Percentiles rank a stretch among this genome's conserved stretches.
phyloP scores from a whole-genome alignment of 2,113 vertebrate species.

The Garra rufa region DNA sequence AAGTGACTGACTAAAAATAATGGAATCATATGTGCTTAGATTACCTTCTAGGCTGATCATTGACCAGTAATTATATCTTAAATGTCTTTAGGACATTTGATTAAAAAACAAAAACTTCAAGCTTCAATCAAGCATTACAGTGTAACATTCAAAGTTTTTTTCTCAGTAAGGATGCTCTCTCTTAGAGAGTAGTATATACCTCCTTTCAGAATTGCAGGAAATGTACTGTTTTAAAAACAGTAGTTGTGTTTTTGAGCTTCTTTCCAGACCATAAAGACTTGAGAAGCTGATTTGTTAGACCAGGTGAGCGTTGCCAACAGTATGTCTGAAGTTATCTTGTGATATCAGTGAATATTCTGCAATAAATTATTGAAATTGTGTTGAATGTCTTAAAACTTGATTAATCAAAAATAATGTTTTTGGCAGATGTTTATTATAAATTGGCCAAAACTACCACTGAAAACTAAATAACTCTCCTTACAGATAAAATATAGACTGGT shows the following conservation, averaged over 20 bases:
- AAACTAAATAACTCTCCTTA: not conserved
- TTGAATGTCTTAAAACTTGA: no score
- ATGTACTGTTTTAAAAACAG: conserved; percentile 9
- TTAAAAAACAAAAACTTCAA: not conserved
- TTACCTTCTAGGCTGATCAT: not conserved
- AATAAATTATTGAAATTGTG: conserved; percentile 12
- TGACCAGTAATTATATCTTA: not conserved
- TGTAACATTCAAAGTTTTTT: not conserved
- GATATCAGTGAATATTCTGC: not conserved
- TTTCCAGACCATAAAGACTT: not conserved
- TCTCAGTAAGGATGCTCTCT: not conserved
- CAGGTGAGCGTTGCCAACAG: not conserved
- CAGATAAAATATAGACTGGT: not conserved
- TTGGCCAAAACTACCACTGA: not conserved
- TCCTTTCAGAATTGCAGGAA: not conserved
- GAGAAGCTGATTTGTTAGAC: not conserved
- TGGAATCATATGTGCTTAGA: not conserved
- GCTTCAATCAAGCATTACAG: conserved; percentile 7
- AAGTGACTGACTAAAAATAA: not conserved
- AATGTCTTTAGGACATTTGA: not conserved
- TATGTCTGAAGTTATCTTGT: not conserved
- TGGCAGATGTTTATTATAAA: no score
- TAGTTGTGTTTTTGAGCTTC: not conserved
- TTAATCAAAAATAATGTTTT: no score
- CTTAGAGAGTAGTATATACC: not conserved